Base-by-base conservation (phyloP, 2,113 vertebrate genomes). In the Martes martes region DNA sequence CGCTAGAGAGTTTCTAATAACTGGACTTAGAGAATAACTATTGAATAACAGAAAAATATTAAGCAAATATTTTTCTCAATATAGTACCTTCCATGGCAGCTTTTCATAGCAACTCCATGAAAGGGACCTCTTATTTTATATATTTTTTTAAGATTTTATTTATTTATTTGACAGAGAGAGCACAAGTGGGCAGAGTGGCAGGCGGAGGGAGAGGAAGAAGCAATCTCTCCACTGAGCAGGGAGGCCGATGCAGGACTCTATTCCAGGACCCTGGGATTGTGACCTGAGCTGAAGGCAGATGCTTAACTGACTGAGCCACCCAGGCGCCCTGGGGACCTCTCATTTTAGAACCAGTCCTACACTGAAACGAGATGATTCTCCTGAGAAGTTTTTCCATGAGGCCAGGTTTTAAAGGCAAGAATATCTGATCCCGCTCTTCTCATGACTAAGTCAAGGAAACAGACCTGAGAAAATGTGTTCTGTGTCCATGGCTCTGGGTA, bases 61-160 rank as follows among this genome's bases (percentile, higher is more conserved):
- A 90, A 94, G 69, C 28, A 73, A 91, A 18, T 91, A 79, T 95
- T 96, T 95, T 96, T 65, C 36, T 69, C 91, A 65, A 84, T 91
- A 80, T 15, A 78, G 63, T 89, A 92, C 95, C 94, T 88, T 93
- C 88, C 45, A 82, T 96, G 93, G 50, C 81, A 76, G 42, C 65
- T 96, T 98, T 95, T 80, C 87, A 89, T 59, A 79, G 80, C 74
- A 95, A 95, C 33, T 87, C 16, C 47, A 81, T 97, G 63, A 97
- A 98, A 88, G 59, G 11, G 52, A 39, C 33, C 90, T 79, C 91
- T 97, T 92, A 89, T 87, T 96, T 61, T 61, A 11, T 26, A 11
- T 61, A 42, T 26, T 61, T 61, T 36, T 61, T 61, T 11, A 26
- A 26, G 59, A 61, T 61, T 61, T 61, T 26, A 61, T 26, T 61